Evolutionary conservation across 2,888 invertebrate species (phyloP), one percentile per base, ranked within the genome.

Genomic region (Eilema depressum): DNA sequence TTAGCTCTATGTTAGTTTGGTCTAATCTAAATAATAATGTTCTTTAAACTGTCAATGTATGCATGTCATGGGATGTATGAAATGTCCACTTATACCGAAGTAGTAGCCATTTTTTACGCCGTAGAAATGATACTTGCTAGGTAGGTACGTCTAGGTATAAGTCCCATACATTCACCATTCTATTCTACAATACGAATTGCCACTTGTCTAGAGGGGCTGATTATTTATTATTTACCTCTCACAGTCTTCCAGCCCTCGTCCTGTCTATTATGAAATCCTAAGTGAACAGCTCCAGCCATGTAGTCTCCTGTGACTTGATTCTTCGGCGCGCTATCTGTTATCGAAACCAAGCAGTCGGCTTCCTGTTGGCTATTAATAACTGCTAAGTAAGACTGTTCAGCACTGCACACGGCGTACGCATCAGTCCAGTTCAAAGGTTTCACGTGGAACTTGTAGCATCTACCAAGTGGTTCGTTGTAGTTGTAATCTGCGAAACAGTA

Each of bases 391-490:
- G 91, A 90, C 69, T 87, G 88, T 71, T 93, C 93, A 1, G 88
- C 84, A 26, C 79, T 82, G 76, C 94, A 94, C 3, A 83, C 76
- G 2, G 78, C 77, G 25, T 88, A 86, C 0, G 94, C 94, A 0
- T 92, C 91, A 0, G 84, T 85, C 93, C 94, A 94, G 60, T 84
- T 90, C 75, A 76, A 74, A 0, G 92, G 90, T 1, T 75, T 82
- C 26, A 84, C 66, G 71, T 94, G 93, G 65, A 92, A 88, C 73
- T 93, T 94, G 82, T 92, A 93, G 75, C 93, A 94, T 78, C 86
- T 87, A 3, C 89, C 89, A 1, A 75, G 8, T 2, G 60, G 41
- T 11, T 81, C 80, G 62, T 87, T 84, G 76, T 83, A 91, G 61
- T 75, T 73, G 76, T 94, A 94, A 71, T 83, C 93, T 93, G 85